These are phyloP conservation scores for Pollachius pollachius DNA, from an alignment of 2,113 vertebrate genomes.

Conservation along the genomic window DNA sequence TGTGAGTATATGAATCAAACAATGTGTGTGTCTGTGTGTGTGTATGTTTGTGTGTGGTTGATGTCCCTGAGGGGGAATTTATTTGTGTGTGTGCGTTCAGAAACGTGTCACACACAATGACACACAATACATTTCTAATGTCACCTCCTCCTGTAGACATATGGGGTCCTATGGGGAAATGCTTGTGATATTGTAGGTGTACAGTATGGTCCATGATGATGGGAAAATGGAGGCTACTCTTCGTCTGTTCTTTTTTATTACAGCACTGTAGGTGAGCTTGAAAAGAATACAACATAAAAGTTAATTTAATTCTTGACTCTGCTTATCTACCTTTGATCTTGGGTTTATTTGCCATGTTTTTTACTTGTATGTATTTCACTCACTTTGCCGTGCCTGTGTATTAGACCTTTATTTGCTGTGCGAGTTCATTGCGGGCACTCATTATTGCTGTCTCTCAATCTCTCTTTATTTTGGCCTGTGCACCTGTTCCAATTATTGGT, in stretches of 20 bases:
- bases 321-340: not conserved
- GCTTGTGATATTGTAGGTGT: no score
- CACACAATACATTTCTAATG: not conserved
- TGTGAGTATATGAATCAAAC: not conserved
- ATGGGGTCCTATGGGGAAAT: no score
- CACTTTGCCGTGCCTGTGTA: not conserved
- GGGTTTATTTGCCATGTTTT: not conserved
- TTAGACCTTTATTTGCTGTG: not conserved
- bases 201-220: no score
- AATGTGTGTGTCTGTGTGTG: not conserved
- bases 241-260: no score
- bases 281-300: not conserved
- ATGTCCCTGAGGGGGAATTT: not conserved
- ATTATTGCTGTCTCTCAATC: conserved; percentile 15
- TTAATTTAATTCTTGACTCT: not conserved
- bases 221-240: no score
- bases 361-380: not conserved
- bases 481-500: conserved; percentile 22
- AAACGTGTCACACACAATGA: not conserved
- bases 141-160: not conserved
- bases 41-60: not conserved
- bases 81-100: not conserved
- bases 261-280: no score
- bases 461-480: not conserved
- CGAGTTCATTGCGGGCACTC: not conserved